phyloP scores from a whole-genome alignment of 2,888 invertebrate genomes.

The Polietes domitor region DNA sequence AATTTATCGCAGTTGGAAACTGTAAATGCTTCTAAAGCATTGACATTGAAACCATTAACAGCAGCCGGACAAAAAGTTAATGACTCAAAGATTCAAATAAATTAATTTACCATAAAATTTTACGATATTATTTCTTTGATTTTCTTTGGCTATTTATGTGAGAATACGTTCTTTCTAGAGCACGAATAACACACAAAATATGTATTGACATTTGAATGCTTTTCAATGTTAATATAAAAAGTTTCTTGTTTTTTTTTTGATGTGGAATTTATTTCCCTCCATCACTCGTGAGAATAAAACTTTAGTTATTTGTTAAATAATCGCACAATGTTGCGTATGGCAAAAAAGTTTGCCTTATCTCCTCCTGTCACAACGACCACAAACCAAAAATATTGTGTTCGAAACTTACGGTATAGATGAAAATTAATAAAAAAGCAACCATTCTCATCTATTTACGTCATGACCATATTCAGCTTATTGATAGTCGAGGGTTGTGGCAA shows the following conservation, averaged over 20 bases:
- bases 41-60: neutral
- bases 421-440: neutral
- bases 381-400: neutral
- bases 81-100: slow-evolving; percentile 26
- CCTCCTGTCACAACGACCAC: neutral
- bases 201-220: neutral
- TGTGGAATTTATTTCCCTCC: neutral
- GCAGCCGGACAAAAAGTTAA: slow-evolving; percentile 1
- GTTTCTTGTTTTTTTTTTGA: neutral
- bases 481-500: no score
- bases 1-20: neutral
- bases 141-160: neutral
- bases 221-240: neutral
- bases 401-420: neutral
- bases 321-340: neutral
- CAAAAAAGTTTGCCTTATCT: no score
- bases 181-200: neutral
- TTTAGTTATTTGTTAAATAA: slow-evolving; percentile 4
- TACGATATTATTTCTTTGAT: neutral
- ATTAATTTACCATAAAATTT: slow-evolving; percentile 25
- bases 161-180: neutral
- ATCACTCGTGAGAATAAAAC: neutral
- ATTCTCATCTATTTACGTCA: neutral
- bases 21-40: no score
- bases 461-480: no score